Evolutionary conservation across 2,113 vertebrate genomes (phyloP).

Genomic region (Poecile atricapillus): DNA sequence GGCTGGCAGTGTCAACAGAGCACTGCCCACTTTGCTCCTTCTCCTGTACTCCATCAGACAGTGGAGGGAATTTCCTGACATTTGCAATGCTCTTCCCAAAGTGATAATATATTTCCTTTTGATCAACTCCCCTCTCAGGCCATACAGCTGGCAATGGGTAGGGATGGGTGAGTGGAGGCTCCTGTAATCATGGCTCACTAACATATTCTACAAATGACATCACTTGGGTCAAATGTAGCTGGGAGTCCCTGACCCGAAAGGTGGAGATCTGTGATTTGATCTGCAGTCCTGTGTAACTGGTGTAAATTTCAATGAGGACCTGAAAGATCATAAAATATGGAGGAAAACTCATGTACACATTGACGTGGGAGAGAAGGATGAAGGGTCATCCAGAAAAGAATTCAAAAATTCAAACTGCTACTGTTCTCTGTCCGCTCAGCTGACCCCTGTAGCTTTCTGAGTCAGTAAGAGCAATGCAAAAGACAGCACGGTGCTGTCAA

Average conservation of each 20-base stretch:
- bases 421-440: not conserved
- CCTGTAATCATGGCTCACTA: not conserved
- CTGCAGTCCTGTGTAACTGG: not conserved
- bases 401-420: not conserved
- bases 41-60: not conserved
- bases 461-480: not conserved
- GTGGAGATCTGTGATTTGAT: not conserved
- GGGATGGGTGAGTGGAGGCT: fast-evolving
- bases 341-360: not conserved
- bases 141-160: not conserved
- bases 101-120: not conserved
- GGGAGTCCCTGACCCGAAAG: not conserved
- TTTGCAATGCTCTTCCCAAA: not conserved
- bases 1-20: not conserved
- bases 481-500: not conserved
- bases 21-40: not conserved
- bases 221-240: not conserved
- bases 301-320: not conserved
- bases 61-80: not conserved
- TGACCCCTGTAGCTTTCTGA: not conserved
- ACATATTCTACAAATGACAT: not conserved
- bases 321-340: not conserved
- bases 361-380: fast-evolving
- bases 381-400: not conserved
- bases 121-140: not conserved